A percentile compares a stretch with the other conserved stretches of the same genome.
Evolutionary conservation across 2,797 vertebrate genomes (phyloP).

Genomic region (Calcarius lapponicus): DNA sequence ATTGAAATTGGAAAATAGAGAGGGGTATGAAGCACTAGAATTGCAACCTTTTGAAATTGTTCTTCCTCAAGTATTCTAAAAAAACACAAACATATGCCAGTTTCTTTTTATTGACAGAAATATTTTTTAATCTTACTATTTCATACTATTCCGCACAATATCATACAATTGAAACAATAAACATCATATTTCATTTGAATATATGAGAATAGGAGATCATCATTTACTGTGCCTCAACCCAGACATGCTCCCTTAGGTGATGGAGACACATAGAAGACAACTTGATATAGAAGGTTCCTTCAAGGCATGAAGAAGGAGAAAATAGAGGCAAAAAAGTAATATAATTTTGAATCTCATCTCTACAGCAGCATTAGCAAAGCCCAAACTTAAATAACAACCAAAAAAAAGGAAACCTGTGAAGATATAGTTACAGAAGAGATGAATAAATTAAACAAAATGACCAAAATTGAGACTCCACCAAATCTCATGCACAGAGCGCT

Average conservation of each 20-base stretch:
- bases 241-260: not conserved
- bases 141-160: not conserved
- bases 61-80: not conserved
- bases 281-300: not conserved
- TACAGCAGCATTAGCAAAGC: not conserved
- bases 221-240: not conserved
- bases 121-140: not conserved
- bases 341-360: not conserved
- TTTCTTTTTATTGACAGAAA: not conserved
- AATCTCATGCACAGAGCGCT: not conserved
- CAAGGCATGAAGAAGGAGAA: not conserved
- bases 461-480: not conserved
- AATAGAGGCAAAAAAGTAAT: rapidly evolving
- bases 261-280: not conserved
- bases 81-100: not conserved
- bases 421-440: not conserved
- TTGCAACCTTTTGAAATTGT: not conserved
- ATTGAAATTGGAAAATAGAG: not conserved
- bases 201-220: not conserved
- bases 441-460: not conserved
- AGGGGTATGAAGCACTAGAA: not conserved
- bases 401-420: not conserved
- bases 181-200: not conserved
- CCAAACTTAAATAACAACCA: not conserved
- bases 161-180: not conserved